phyloP scores from a whole-genome alignment of 2,113 vertebrate species.

The Raja brachyura region DNA sequence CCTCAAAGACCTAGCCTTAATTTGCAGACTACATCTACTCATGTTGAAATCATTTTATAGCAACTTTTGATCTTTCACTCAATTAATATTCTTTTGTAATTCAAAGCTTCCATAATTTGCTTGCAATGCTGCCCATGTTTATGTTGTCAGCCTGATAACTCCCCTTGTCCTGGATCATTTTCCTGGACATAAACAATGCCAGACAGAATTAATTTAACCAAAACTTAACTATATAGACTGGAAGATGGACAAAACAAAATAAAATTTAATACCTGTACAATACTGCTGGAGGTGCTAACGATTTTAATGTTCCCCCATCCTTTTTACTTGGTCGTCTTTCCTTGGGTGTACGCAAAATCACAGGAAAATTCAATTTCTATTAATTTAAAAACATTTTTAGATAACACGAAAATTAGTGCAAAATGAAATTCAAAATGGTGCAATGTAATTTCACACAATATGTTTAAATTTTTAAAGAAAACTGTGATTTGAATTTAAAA shows the following conservation, averaged over 20 bases:
- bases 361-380: slow-evolving; percentile 84
- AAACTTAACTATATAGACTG: background rate
- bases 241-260: background rate
- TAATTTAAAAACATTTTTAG: slow-evolving; percentile 53
- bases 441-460: background rate
- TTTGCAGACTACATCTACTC: too few relatives aligned
- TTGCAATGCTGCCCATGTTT: too few relatives aligned
- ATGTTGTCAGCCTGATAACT: too few relatives aligned
- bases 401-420: background rate
- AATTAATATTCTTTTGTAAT: too few relatives aligned
- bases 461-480: background rate
- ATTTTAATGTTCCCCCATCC: slow-evolving; percentile 83
- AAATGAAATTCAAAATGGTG: background rate
- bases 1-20: too few relatives aligned
- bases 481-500: background rate
- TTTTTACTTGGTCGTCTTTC: slow-evolving; percentile 95
- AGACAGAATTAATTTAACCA: background rate
- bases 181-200: background rate
- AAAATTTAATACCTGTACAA: slow-evolving; percentile 76
- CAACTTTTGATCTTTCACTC: too few relatives aligned
- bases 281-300: slow-evolving; percentile 74
- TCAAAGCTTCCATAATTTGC: too few relatives aligned
- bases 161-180: too few relatives aligned
- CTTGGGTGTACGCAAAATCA: slow-evolving; percentile 85
- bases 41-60: too few relatives aligned